Evolutionary conservation across 2,113 vertebrate genomes (phyloP).

Genomic region (Misgurnus mizolepis): DNA sequence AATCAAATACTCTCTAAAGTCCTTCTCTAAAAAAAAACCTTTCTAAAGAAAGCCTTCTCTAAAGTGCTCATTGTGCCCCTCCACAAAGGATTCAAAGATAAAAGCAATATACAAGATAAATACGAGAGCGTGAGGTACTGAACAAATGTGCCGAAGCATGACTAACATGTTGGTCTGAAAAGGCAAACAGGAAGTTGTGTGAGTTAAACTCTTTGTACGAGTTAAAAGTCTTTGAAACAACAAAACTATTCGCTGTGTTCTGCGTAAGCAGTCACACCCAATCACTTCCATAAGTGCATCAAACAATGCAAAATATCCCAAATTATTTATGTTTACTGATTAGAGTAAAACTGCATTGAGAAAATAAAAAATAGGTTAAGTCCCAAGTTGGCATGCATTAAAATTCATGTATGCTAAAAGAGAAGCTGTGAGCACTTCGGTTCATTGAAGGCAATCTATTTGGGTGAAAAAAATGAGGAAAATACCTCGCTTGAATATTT

Average conservation of each 20-base stretch:
- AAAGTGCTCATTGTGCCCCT: constrained; percentile 47
- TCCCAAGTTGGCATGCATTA: constrained; percentile 56
- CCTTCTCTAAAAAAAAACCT: no score
- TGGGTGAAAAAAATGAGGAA: background rate
- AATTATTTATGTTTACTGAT: constrained; percentile 7
- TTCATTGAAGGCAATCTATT: constrained; percentile 41
- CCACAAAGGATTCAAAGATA: constrained; percentile 47
- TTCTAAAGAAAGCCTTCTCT: constrained; percentile 34
- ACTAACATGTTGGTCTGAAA: constrained; percentile 17
- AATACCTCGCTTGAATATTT: constrained; percentile 16
- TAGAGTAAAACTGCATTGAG: constrained; percentile 1
- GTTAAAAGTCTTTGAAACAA: constrained; percentile 34
- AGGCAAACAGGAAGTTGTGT: background rate
- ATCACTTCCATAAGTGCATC: constrained; percentile 3
- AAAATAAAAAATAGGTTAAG: constrained; percentile 58
- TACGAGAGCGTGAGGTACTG: background rate
- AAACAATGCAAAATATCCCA: constrained; percentile 26
- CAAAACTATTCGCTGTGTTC: constrained; percentile 29
- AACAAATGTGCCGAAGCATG: constrained; percentile 20
- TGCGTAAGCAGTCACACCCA: constrained; percentile 15
- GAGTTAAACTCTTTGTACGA: constrained; percentile 30
- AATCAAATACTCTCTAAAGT: constrained; percentile 47
- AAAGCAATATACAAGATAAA: constrained; percentile 38
- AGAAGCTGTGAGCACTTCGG: constrained; percentile 45
- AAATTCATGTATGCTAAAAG: constrained; percentile 62